Base-by-base conservation (phyloP, 2,113 vertebrate species). In the Hiodon tergisus region DNA sequence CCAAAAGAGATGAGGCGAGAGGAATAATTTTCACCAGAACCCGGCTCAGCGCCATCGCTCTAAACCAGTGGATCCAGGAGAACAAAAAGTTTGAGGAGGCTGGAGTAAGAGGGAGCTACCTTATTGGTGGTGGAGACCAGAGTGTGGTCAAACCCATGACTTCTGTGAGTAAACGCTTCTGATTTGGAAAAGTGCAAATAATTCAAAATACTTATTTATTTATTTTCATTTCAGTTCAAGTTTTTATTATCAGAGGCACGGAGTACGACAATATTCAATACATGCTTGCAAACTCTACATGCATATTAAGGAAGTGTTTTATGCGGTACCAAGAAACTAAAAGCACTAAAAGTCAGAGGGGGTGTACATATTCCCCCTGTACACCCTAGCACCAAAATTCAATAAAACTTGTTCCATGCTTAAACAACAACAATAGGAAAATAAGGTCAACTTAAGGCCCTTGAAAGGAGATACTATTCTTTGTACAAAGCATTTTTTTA, bases 21-120 rank as follows among this genome's bases (percentile, higher is more conserved):
- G 96, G 97, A 76, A 98, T 98, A 71, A 92, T 98, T 85, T 99
- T 99, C 85, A 98, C 95, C 67, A 95, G 94, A 88, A 98, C 96
- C 2, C 93, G 96, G 2, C 93, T 88, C 77, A 96, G 94, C 53
- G 93, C 94, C 48, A 92, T 89, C 53, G 93, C 96, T 69, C 90
- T 99, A 2, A 90, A 81, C 69, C 93, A 94, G 75, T 98, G 96
- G 96, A 93, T 97, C 81, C 87, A 86, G 70, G 94, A 95, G 79
- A 96, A 95, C 80, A 75, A 90, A 61, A 98, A 98, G 84, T 98
- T 96, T 87, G 87, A 86, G 57, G 95, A 96, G 77, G 86, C 93
- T 2, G 94, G 87, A 31, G 91, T 98, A 70, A 94, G 88, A 71
- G 87, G 92, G 0, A 86, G 90, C n/a, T 84, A 95, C 77, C 83